phyloP scores from a whole-genome alignment of 2,797 vertebrate species.

The Cossypha heuglini region DNA sequence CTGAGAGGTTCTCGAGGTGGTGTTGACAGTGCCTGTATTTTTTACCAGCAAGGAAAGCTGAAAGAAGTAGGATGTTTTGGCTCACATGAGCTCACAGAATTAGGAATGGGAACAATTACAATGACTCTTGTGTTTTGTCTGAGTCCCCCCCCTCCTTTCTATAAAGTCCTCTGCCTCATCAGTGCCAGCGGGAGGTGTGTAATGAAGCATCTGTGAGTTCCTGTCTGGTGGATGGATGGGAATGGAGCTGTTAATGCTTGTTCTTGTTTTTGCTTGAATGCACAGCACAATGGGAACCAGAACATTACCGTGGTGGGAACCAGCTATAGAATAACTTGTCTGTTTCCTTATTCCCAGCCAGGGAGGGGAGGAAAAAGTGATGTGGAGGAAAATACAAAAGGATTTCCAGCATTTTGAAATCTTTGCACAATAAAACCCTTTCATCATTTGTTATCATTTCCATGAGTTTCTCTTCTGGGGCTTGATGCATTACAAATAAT shows the following conservation, averaged over 20 bases:
- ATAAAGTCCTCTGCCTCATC: slow-evolving; percentile 50
- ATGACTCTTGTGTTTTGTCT: slow-evolving; percentile 45
- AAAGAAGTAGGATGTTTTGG: slow-evolving; percentile 19
- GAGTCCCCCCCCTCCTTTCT: neutral
- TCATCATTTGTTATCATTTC: slow-evolving; percentile 3
- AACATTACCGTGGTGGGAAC: slow-evolving; percentile 25
- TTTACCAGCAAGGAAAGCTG: neutral
- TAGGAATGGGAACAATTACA: slow-evolving; percentile 24
- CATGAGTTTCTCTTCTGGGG: neutral
- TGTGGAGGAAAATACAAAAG: slow-evolving; percentile 17
- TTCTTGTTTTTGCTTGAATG: slow-evolving; percentile 56
- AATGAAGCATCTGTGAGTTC: slow-evolving; percentile 60
- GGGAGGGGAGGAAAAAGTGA: neutral
- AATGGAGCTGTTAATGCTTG: slow-evolving; percentile 41
- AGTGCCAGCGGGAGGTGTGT: slow-evolving; percentile 42
- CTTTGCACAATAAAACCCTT: slow-evolving; percentile 33
- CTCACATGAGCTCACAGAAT: slow-evolving; percentile 18
- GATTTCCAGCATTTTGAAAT: slow-evolving; percentile 49
- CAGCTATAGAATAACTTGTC: slow-evolving; percentile 46
- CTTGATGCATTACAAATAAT: neutral
- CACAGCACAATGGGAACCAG: slow-evolving; percentile 31
- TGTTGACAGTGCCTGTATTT: neutral
- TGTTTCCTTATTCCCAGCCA: slow-evolving; percentile 36
- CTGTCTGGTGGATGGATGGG: slow-evolving; percentile 41
- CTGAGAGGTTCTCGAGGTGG: neutral